Evolutionary conservation across 2,888 invertebrate species (phyloP).

Genomic region (Athalia circularis): DNA sequence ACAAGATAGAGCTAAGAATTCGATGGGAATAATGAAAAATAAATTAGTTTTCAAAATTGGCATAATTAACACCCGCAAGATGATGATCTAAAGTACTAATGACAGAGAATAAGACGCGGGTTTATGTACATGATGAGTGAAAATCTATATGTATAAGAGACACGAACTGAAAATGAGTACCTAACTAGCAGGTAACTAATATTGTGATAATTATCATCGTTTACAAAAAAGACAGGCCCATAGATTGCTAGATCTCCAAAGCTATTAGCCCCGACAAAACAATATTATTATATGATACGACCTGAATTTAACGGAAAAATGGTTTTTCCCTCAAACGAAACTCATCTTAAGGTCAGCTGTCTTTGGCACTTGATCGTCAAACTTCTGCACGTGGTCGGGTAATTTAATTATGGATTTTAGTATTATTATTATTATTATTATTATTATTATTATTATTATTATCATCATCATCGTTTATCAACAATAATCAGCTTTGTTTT

Average conservation of each 20-base stretch:
- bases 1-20: too few species aligned
- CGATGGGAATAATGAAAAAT: too few species aligned
- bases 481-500: too few species aligned
- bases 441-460: background rate
- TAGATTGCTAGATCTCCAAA: background rate
- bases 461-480: too few species aligned
- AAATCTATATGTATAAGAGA: too few species aligned
- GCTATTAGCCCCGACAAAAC: background rate
- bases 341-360: slow-evolving; percentile 8
- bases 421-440: background rate
- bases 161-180: too few species aligned
- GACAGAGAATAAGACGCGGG: too few species aligned
- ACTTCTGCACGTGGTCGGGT: background rate
- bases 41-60: too few species aligned
- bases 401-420: background rate
- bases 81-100: too few species aligned
- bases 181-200: background rate
- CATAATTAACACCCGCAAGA: too few species aligned
- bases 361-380: background rate
- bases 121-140: too few species aligned
- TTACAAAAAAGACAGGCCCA: too few species aligned
- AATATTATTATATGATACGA: background rate
- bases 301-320: slow-evolving; percentile 8
- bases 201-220: background rate
- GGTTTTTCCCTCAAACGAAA: background rate